Conservation (phyloP, 2,888 invertebrate genomes). For the Caenorhabditis panamensis region DNA sequence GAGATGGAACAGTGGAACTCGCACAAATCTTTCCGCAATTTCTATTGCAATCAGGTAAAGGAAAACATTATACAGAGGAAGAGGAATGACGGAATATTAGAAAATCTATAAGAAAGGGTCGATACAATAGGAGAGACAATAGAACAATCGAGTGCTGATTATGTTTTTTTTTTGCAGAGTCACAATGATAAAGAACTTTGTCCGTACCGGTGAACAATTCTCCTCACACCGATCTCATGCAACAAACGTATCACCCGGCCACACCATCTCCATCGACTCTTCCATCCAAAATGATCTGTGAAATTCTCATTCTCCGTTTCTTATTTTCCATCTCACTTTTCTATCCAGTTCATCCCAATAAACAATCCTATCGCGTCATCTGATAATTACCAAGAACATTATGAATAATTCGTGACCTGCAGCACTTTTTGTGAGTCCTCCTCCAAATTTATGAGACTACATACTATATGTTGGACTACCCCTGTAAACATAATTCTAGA, state of each 20-base stretch:
- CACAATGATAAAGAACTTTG: conserved; percentile 53
- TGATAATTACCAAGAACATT: background rate
- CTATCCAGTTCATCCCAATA: background rate
- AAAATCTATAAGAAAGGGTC: no score
- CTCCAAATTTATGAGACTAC: no score
- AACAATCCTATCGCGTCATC: conserved; percentile 3
- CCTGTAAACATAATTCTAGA: background rate
- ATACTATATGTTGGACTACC: no score
- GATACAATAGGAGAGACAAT: no score
- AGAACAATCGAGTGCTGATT: no score
- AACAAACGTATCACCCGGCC: conserved; percentile 24
- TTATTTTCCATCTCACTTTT: background rate
- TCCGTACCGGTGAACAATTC: conserved; percentile 45
- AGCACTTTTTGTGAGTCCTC: background rate
- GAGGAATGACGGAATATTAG: no score
- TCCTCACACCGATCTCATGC: background rate
- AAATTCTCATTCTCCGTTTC: background rate
- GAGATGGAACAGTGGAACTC: conserved; percentile 77
- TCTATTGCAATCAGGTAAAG: conserved; percentile 72
- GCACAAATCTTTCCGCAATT: conserved; percentile 71
- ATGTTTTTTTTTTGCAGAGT: conserved; percentile 44
- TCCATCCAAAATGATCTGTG: conserved; percentile 3
- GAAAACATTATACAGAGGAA: no score
- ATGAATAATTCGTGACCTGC: background rate
- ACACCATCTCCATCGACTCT: conserved; percentile 14